Base-by-base conservation (phyloP, 2,888 invertebrate species). In the Scrobipalpa atriplicella region DNA sequence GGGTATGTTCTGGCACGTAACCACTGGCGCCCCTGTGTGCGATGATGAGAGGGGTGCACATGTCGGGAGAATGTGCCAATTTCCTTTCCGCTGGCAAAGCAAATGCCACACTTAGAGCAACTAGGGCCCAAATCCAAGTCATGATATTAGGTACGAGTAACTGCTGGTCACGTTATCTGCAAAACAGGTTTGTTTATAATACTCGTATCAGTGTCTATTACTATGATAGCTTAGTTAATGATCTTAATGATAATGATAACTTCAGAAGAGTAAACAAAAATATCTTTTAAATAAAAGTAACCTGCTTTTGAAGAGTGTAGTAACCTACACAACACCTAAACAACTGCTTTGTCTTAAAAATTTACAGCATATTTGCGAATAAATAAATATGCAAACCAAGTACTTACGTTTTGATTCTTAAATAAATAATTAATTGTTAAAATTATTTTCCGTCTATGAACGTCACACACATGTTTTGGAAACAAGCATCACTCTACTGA, bases 1-100 rank as follows among this genome's bases (percentile, higher is more conserved):
- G 81, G 0, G 91, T 92, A 68, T 92, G 91, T 71, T 92, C 91
- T 0, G 91, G 92, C 10, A 86, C 81, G 69, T 92, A 92, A 1
- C 91, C 92, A 64, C 91, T 90, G 29, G 92, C 86, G 0, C 92
- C 92, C 10, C 92, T 81, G 70, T 92, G 92, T 0, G 89, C 91
- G 52, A 92, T 87, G 1, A 90, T 78, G 7, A 87, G 69, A 0
- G 89, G 90, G 19, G 79, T 75, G 69, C 90, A 90, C 54, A 80
- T 78, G 63, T 87, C 85, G 0, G 83, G 80, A 38, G 81, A 79
- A 38, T 75, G 75, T 60, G 76, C 73, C 18, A 75, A 66, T 29
- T 68, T 69, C 16, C 66, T 52, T 8, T 71, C 68, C 8, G 68
- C 71, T n/a, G 62, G 19, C 16, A 18, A 2, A 0, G 47, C 47